Percentiles rank a stretch among this genome's conserved stretches.
Conservation (phyloP, 2,888 invertebrate species). For the Cantharis lateralis region DNA sequence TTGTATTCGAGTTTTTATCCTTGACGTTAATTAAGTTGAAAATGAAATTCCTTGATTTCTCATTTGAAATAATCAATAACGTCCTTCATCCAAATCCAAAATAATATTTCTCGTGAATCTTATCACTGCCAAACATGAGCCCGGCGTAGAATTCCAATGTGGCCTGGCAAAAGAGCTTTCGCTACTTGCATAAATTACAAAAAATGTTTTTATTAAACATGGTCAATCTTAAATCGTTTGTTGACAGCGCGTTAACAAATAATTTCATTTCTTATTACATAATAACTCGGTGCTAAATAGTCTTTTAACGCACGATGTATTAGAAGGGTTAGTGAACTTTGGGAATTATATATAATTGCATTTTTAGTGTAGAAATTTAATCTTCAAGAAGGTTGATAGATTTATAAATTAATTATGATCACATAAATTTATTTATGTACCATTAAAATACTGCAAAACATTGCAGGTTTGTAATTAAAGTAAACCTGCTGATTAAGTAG, state of each 20-base stretch:
- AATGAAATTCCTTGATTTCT: not conserved
- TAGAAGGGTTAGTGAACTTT: not conserved
- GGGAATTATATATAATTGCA: not conserved
- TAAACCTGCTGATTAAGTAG: not conserved
- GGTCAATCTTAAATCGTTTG: not conserved
- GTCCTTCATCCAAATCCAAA: not conserved
- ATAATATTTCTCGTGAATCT: not conserved
- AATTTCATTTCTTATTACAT: not conserved
- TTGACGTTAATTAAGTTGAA: not conserved
- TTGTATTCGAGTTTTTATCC: not conserved
- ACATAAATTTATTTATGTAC: not conserved
- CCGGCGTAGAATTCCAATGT: not conserved
- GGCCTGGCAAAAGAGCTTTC: not conserved
- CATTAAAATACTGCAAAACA: not conserved
- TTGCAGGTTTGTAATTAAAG: not conserved
- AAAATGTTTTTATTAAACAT: not conserved
- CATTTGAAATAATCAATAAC: not conserved
- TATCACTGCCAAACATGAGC: not conserved
- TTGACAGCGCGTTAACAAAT: not conserved
- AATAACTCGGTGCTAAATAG: not conserved
- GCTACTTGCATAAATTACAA: not conserved
- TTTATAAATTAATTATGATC: not conserved
- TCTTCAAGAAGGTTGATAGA: not conserved
- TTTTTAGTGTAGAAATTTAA: not conserved
- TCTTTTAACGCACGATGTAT: not conserved